A percentile compares a stretch with the other conserved stretches of the same genome.
Evolutionary conservation across 2,113 vertebrate species (phyloP).

Genomic region (Zosterops lateralis): DNA sequence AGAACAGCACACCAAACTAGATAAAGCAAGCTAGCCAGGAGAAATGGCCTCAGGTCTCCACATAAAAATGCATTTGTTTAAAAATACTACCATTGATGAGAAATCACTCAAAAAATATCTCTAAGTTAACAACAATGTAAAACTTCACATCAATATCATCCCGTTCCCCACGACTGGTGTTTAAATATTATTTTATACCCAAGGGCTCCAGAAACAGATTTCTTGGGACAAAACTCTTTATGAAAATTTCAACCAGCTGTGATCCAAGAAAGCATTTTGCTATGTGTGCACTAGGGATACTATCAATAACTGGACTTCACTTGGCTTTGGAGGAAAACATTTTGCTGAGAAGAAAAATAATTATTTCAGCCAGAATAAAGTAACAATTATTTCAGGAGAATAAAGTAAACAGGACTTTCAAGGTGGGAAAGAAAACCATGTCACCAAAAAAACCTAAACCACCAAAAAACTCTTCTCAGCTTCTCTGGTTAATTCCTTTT

Average conservation of each 20-base stretch:
- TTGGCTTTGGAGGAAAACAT: not conserved
- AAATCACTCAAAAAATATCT: not conserved
- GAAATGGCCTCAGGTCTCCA: not conserved
- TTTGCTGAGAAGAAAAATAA: not conserved
- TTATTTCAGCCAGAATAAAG: not conserved
- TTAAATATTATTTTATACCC: not conserved
- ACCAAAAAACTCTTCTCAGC: not conserved
- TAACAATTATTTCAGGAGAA: not conserved
- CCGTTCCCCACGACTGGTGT: rapidly evolving
- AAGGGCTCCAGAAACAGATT: not conserved
- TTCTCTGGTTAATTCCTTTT: not conserved
- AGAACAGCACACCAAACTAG: not conserved
- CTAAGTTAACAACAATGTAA: not conserved
- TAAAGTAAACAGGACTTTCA: not conserved
- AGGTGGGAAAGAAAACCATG: rapidly evolving
- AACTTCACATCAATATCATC: not conserved
- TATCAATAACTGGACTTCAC: not conserved
- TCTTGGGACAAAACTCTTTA: not conserved
- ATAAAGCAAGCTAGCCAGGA: not conserved
- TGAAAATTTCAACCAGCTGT: not conserved
- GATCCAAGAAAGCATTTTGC: not conserved
- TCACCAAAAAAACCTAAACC: not conserved
- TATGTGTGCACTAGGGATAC: not conserved
- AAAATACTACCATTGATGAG: not conserved
- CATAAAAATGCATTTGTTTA: not conserved